These are phyloP conservation scores for Aphelinus atriplicis DNA, from an alignment of 1,140 invertebrate species.

Conservation along the genomic window DNA sequence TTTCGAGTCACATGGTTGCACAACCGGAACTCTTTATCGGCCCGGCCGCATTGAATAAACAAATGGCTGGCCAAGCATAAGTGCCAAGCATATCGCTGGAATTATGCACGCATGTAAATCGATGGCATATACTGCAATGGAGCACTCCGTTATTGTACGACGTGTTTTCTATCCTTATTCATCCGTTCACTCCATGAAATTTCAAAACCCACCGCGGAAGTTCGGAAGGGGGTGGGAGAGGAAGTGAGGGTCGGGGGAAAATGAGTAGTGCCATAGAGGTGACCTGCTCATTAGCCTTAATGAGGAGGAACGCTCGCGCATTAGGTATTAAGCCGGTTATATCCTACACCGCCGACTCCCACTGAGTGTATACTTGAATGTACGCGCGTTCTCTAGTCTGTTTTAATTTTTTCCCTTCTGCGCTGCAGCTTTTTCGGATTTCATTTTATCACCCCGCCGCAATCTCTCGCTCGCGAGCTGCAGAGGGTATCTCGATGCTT, in stretches of 20 bases:
- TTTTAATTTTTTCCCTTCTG: background rate
- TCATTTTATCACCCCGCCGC: background rate
- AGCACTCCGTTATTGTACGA: slow-evolving; percentile 5
- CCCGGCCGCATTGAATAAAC: too few relatives aligned
- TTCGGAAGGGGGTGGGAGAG: background rate
- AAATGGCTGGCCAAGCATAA: background rate
- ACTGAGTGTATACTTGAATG: background rate
- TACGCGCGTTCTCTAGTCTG: background rate
- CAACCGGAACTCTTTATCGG: too few relatives aligned
- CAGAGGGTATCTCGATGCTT: background rate
- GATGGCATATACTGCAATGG: slow-evolving; percentile 17
- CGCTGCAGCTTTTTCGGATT: too few relatives aligned
- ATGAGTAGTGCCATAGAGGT: background rate
- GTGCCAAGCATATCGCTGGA: slow-evolving; percentile 25
- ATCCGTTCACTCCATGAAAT: too few relatives aligned
- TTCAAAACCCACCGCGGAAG: too few relatives aligned
- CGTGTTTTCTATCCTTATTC: slow-evolving; percentile 19
- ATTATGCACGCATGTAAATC: slow-evolving; percentile 37
- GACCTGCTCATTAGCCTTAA: slow-evolving; percentile 26
- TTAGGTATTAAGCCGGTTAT: slow-evolving; percentile 22
- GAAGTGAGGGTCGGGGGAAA: background rate
- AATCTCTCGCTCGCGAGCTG: too few relatives aligned
- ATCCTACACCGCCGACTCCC: background rate
- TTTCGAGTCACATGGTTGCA: too few relatives aligned
- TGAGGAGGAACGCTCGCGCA: background rate